A percentile compares a stretch with the other conserved stretches of the same genome.
These are phyloP conservation scores for Phaethon lepturus DNA, from an alignment of 2,113 vertebrate genomes.

Conservation along the genomic window DNA sequence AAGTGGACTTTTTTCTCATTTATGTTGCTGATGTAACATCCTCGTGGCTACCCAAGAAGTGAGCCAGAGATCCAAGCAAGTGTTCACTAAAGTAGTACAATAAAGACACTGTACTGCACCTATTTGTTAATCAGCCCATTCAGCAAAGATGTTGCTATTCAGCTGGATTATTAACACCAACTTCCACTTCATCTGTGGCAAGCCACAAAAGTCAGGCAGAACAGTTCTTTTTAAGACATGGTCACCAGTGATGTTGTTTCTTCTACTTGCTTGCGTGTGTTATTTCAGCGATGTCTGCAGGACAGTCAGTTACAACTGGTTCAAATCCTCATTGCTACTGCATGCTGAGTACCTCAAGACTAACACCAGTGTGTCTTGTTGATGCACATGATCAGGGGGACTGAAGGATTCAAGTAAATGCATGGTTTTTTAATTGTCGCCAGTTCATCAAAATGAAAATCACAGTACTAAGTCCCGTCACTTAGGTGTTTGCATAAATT, in stretches of 20 bases:
- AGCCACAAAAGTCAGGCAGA: neutral
- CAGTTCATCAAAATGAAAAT: neutral
- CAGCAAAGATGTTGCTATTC: neutral
- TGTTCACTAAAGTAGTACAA: neutral
- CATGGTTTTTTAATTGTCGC: neutral
- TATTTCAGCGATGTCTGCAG: neutral
- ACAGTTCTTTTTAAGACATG: neutral
- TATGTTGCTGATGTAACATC: neutral
- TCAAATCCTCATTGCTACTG: neutral
- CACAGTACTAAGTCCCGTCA: neutral
- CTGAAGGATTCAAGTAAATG: neutral
- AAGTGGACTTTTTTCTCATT: neutral
- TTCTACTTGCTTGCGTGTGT: neutral
- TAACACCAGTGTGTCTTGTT: neutral
- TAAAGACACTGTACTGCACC: neutral
- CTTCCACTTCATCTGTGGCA: neutral
- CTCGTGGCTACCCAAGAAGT: neutral
- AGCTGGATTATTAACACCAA: neutral
- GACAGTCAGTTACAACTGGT: neutral
- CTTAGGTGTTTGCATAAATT: neutral
- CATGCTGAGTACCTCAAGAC: neutral
- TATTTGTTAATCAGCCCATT: neutral
- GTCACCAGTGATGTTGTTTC: rapidly evolving
- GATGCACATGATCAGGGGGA: neutral
- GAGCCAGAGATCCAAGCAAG: neutral